phyloP scores from a whole-genome alignment of 2,888 invertebrate species.

The Drosophila testacea region DNA sequence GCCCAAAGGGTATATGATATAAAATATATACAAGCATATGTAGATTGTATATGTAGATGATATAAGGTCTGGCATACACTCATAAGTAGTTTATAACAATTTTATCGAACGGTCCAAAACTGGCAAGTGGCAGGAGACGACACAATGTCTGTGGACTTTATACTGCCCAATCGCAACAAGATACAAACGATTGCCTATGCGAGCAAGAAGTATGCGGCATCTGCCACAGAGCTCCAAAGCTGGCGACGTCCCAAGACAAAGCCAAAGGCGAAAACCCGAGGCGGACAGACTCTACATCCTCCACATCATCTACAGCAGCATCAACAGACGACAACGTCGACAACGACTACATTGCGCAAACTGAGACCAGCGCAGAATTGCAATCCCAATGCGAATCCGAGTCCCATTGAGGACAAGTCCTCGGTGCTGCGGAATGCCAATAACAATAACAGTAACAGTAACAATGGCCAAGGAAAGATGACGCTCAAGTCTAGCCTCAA shows the following conservation, averaged over 20 bases:
- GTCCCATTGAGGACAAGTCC: constrained; percentile 60
- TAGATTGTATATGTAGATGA: constrained; percentile 26
- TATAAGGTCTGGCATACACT: constrained; percentile 18
- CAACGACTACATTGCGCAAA: constrained; percentile 44
- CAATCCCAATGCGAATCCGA: constrained; percentile 15
- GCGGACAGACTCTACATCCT: constrained; percentile 22
- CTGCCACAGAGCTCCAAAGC: constrained; percentile 63
- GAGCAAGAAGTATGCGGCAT: constrained; percentile 69
- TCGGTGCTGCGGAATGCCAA: constrained; percentile 73
- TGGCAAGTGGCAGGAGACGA: constrained; percentile 64
- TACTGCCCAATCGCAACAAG: constrained; percentile 77
- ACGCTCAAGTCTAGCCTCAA: constrained; percentile 54
- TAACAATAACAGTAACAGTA: constrained; percentile 50
- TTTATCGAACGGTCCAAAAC: constrained; percentile 57
- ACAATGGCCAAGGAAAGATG: constrained; percentile 56
- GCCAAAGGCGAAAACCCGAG: constrained; percentile 45
- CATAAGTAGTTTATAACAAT: constrained; percentile 54
- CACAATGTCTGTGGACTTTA: constrained; percentile 82
- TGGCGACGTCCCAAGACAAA: constrained; percentile 69
- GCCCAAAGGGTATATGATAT: constrained; percentile 43
- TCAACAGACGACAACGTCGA: constrained; percentile 15
- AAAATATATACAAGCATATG: constrained; percentile 6
- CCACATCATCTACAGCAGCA: constrained; percentile 26
- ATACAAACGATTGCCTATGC: constrained; percentile 78
- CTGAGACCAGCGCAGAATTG: constrained; percentile 41